Evolutionary conservation across 2,113 vertebrate species (phyloP).

Genomic region (Gymnocephalus cernua): DNA sequence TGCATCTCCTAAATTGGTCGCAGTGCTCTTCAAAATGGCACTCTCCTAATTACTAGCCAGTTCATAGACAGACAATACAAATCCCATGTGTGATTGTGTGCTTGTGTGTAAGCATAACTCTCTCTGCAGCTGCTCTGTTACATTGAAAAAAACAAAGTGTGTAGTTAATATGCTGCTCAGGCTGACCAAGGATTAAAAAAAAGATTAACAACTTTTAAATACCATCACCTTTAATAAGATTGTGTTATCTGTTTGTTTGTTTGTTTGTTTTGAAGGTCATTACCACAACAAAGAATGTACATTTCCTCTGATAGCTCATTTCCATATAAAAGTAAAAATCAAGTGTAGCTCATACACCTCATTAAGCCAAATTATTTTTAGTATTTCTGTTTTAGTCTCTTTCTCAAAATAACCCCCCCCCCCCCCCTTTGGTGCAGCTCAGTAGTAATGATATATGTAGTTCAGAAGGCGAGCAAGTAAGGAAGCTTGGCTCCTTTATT

Average conservation of each 20-base stretch:
- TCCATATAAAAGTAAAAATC: conserved; percentile 79
- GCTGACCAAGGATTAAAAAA: conserved; percentile 32
- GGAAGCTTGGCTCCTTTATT: conserved; percentile 1
- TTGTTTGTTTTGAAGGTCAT: conserved; percentile 72
- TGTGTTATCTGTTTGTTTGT: conserved; percentile 8
- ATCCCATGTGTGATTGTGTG: not conserved
- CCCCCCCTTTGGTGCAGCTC: conserved; percentile 29
- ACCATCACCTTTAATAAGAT: conserved; percentile 52
- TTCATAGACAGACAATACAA: conserved; percentile 3
- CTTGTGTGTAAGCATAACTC: not conserved
- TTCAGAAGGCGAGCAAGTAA: not conserved
- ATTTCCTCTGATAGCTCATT: conserved; percentile 70
- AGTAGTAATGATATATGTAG: conserved; percentile 31
- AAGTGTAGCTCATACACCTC: conserved; percentile 52
- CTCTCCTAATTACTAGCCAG: not conserved
- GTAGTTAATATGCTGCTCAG: not conserved
- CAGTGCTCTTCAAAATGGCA: not conserved
- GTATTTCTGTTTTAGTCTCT: conserved; percentile 38
- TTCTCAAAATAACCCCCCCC: conserved; percentile 44
- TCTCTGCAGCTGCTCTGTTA: conserved; percentile 24
- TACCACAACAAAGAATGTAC: conserved; percentile 72
- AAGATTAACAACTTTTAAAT: conserved; percentile 51
- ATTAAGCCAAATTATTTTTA: conserved; percentile 71
- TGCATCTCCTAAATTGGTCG: not conserved
- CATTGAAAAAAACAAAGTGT: conserved; percentile 16